Base-by-base conservation (phyloP, 2,888 invertebrate species). In the Harpalus rubripes region DNA sequence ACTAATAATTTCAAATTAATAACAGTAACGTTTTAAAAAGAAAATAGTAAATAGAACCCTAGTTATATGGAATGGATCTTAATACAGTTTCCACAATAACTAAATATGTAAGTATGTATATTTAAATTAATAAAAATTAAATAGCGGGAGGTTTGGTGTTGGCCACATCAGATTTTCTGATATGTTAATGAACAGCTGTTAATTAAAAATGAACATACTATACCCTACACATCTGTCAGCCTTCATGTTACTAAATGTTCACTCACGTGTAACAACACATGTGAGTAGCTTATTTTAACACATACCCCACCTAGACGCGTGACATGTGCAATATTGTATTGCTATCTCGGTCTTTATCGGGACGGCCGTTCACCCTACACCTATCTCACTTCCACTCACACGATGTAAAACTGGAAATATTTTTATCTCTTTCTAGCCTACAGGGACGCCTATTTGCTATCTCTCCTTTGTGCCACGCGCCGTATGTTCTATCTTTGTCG, bases 271-370 rank as follows among this genome's bases (percentile, higher is more conserved):
- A 1, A n/a, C 16, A 7, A 63, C 26, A 26, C 32, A 26, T 22
- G 18, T 72, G 44, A 41, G 72, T 44, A 16, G 44, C 12, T 52
- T 74, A 44, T 74, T 74, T 74, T 74, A 44, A 44, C 68, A 16
- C 39, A 6, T 39, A 7, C 68, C 41, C 68, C 44, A 44, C 72
- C 32, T 39, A 39, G 44, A 44, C 72, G 44, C 44, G 72, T 74
- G 72, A 16, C 72, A 74, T 74, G 18, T 74, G 72, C 18, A 15
- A 16, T 59, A 59, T 16, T 18, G 8, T 74, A 41, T 15, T 44
- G 0, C 16, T 18, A 12, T 74, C 72, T 74, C 44, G 52, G 6
- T 74, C 72, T 32, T 32, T 32, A 32, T 32, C 5, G 15, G 39
- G 68, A 68, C 68, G 39, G 15, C 68, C 41, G 5, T 68, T 7